These are phyloP conservation scores for Neoaliturus tenellus DNA, from an alignment of 2,888 invertebrate genomes.

Conservation along the genomic window DNA sequence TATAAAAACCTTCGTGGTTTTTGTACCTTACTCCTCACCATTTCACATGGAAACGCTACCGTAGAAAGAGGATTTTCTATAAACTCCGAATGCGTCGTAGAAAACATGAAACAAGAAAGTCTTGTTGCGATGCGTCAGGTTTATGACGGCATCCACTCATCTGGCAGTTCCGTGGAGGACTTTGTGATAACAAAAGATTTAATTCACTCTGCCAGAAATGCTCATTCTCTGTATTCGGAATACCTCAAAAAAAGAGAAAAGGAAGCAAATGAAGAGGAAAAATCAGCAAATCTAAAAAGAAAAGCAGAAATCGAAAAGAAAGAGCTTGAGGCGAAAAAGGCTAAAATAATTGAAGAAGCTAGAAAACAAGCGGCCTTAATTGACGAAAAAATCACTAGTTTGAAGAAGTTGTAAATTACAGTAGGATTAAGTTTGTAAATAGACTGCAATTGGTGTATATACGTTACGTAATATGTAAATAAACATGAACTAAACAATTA, in stretches of 20 bases:
- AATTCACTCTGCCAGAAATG: constrained; percentile 39
- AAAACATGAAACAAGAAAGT: constrained; percentile 30
- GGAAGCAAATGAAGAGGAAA: constrained; percentile 1
- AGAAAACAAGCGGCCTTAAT: not conserved
- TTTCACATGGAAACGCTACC: constrained; percentile 9
- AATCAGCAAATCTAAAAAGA: constrained; percentile 2
- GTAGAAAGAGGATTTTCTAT: constrained; percentile 46
- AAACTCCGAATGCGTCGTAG: constrained; percentile 33
- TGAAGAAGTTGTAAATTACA: no score
- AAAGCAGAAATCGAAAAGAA: not conserved
- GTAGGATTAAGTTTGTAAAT: no score
- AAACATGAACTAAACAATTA: no score
- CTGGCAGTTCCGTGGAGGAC: not conserved
- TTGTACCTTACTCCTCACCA: not conserved
- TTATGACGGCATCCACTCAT: not conserved
- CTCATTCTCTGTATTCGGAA: not conserved
- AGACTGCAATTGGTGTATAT: no score
- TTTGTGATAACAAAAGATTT: not conserved
- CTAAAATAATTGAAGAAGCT: constrained; percentile 23
- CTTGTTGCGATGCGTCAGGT: not conserved
- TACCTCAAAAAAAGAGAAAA: not conserved
- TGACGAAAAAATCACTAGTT: not conserved
- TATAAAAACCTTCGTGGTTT: not conserved
- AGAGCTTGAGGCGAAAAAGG: constrained; percentile 23
- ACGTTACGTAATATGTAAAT: no score